Evolutionary conservation across 2,888 invertebrate species (phyloP).

Genomic region (Carabus problematicus): DNA sequence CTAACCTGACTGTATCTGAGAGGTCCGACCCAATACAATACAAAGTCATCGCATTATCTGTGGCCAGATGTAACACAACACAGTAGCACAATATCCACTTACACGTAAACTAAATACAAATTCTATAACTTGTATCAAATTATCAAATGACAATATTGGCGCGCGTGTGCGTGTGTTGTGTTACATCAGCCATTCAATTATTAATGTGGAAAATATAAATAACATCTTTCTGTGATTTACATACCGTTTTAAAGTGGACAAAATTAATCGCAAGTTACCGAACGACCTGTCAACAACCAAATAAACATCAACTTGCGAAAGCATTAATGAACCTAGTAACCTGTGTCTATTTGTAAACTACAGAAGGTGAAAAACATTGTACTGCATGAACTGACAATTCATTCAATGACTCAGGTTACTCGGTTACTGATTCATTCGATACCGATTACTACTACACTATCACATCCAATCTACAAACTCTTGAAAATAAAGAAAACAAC

Average conservation of each 20-base stretch:
- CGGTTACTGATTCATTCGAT: slow-evolving; percentile 10
- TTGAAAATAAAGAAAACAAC: slow-evolving; percentile 18
- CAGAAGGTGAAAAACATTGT: background rate
- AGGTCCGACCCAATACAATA: slow-evolving; percentile 41
- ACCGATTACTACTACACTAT: slow-evolving; percentile 8
- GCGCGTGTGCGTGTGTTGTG: too few species aligned
- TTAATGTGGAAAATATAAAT: slow-evolving; percentile 14
- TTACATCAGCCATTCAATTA: background rate
- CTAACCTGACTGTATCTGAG: slow-evolving; percentile 41
- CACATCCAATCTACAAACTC: too few species aligned
- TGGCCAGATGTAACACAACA: too few species aligned
- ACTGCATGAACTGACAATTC: too few species aligned
- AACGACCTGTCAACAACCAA: slow-evolving; percentile 41
- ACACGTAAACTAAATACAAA: too few species aligned
- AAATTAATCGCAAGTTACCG: slow-evolving; percentile 35
- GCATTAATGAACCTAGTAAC: slow-evolving; percentile 28
- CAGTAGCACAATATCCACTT: background rate
- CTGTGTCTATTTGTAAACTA: slow-evolving; percentile 3
- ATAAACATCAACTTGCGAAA: slow-evolving; percentile 36
- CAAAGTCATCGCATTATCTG: slow-evolving; percentile 16
- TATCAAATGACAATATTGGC: too few species aligned
- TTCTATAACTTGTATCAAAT: too few species aligned
- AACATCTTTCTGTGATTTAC: slow-evolving; percentile 35
- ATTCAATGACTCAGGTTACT: slow-evolving; percentile 19
- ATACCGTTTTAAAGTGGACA: slow-evolving; percentile 35